Conservation (phyloP, 2,113 vertebrate genomes). For the Tyto alba region DNA sequence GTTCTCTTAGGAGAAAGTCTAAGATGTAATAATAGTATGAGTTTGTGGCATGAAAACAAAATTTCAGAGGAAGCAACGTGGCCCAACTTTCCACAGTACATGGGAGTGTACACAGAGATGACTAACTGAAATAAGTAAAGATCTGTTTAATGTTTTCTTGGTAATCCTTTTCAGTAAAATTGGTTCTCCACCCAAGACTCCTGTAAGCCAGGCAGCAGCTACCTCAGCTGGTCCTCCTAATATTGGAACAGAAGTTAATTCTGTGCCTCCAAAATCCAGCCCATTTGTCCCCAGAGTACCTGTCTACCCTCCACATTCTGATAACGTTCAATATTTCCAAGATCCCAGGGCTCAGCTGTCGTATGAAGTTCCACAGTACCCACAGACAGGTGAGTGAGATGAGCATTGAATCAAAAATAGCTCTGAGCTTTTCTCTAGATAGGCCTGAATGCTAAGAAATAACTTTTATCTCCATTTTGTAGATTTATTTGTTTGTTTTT, state of each 20-base stretch:
- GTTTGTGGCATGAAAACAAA: not conserved
- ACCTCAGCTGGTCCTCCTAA: slow-evolving; percentile 79
- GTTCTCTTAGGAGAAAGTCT: not conserved
- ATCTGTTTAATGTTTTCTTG: slow-evolving; percentile 10
- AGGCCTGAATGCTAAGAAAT: not conserved
- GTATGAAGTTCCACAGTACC: slow-evolving; percentile 84
- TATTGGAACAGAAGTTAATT: slow-evolving; percentile 74
- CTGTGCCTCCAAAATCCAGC: slow-evolving; percentile 79
- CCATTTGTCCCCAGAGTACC: slow-evolving; percentile 80
- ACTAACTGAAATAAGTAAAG: not conserved
- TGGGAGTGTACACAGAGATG: not conserved
- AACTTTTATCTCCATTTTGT: not conserved
- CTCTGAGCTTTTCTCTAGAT: not conserved
- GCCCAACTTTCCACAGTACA: not conserved
- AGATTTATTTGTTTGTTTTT: not conserved
- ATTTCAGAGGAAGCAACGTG: not conserved
- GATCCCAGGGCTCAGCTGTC: slow-evolving; percentile 80
- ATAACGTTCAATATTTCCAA: slow-evolving; percentile 86
- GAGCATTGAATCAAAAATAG: not conserved
- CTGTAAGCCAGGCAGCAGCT: slow-evolving; percentile 79
- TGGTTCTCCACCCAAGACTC: slow-evolving; percentile 86
- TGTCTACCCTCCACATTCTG: slow-evolving; percentile 82
- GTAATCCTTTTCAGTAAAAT: slow-evolving; percentile 73
- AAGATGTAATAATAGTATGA: not conserved
- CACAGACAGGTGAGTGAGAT: slow-evolving; percentile 78